Base-by-base conservation (phyloP, 2,888 invertebrate genomes). In the Hylaea fasciaria region DNA sequence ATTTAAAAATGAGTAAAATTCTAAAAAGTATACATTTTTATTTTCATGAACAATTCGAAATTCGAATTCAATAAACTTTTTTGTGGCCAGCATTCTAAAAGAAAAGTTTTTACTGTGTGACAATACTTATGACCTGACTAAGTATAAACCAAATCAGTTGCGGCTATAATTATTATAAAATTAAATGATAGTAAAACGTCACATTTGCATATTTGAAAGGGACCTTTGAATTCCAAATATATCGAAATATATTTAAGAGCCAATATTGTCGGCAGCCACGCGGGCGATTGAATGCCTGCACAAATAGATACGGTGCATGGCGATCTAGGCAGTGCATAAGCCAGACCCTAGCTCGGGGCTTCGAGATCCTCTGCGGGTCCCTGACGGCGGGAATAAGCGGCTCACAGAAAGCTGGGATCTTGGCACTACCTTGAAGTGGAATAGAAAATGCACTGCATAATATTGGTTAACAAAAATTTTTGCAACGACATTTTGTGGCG, bases 271-370 rank as follows among this genome's bases (percentile, higher is more conserved):
- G 60, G 64, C 69, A 71, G 71, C 67, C 70, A 71, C 66, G 72
- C 65, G 66, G 66, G 66, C 69, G 74, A 79, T 77, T 75, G 77
- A 73, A 79, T 77, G 81, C 78, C 81, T 85, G 85, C 70, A 74
- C 77, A 83, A 85, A 86, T 82, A 86, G 87, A 87, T 88, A 87
- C 80, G 75, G 71, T 65, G 70, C 74, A 46, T 54, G 46, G 54
- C 41, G 35, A 50, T 13, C 50, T 41, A 43, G 13, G 45, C 73
- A 44, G 60, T 56, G 57, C 59, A 62, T 65, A 53, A 55, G 41
- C 63, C 62, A 66, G 62, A 46, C 59, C 41, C 51, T 64, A 50
- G 70, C 70, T 66, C 65, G 66, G 72, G 71, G 73, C 76, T 75
- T 80, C 82, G 80, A 79, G 80, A 76, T 69, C 66, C 71, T 62